Base-by-base conservation (phyloP, 2,797 vertebrate genomes). In the Neopelma chrysocephalum region DNA sequence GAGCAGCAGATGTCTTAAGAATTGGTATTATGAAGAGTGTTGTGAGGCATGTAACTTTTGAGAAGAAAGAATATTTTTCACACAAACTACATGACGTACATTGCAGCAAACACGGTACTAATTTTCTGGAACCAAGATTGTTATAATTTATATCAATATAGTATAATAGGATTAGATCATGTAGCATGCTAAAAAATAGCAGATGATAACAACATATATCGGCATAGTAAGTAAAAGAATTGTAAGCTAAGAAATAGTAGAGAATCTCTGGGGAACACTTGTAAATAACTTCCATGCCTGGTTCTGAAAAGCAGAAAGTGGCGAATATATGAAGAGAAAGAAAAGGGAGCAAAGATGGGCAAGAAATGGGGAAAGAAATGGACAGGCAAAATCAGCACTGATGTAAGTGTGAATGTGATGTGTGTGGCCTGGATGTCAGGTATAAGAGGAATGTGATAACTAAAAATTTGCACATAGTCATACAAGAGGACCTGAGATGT, bases 1-100 rank as follows among this genome's bases (percentile, higher is more conserved):
- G 47, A 88, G 51, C 66, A 87, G 68, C 95, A 94, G 87, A 93
- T 96, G 87, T 91, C 79, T 80, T 61, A 91, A 89, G 93, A 89
- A 93, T 61, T 73, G 82, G 56, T 87, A 71, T 73, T 85, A 95
- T 75, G 86, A 38, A 81, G 34, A 89, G 54, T 48, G 40, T 84
- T 94, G 48, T 53, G 36, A 80, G n/a, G 56, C 94, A 42, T 84
- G 87, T 50, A 72, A 34, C 71, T 93, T 91, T 56, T 70, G 56
- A 90, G 58, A 76, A 56, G 50, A 62, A 79, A 71, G 54, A 87
- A 10, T 20, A 42, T 87, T 84, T 96, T 90, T 72, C 68, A 50
- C 40, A 38, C 31, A 71, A 82, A 82, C 43, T 73, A 34, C 32
- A 60, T 70, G 26, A 90, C 62, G 5, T 70, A 27, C 4, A 2